Evolutionary conservation across 1,140 invertebrate genomes (phyloP).

Genomic region (Oryctes rhinoceros): DNA sequence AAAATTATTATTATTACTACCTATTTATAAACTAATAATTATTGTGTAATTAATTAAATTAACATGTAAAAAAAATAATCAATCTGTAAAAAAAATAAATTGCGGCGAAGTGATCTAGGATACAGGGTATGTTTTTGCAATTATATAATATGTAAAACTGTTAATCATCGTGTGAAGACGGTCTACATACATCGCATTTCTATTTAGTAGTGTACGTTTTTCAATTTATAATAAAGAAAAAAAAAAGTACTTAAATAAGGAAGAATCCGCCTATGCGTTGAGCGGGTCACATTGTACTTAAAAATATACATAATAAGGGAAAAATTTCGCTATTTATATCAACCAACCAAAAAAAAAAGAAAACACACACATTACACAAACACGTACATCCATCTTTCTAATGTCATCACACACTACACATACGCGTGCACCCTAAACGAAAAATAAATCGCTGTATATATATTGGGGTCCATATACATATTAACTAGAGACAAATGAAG

Average conservation of each 20-base stretch:
- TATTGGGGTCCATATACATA: conserved; percentile 52
- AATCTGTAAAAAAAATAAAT: conserved; percentile 51
- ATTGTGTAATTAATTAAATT: conserved; percentile 19
- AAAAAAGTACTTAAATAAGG: conserved; percentile 37
- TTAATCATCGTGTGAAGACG: conserved; percentile 64
- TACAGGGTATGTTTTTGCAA: conserved; percentile 77
- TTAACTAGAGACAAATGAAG: conserved; percentile 17
- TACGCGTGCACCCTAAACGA: conserved; percentile 46
- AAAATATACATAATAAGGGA: conserved; percentile 1
- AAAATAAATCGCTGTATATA: conserved; percentile 52
- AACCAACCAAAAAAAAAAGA: conserved; percentile 26
- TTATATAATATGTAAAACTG: conserved; percentile 70
- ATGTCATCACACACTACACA: conserved; percentile 28
- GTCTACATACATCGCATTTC: conserved; percentile 51
- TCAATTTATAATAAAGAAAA: conserved; percentile 44
- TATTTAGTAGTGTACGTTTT: conserved; percentile 49
- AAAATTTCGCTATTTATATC: conserved; percentile 33
- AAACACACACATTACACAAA: background rate
- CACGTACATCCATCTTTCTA: conserved; percentile 14
- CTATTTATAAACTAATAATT: background rate
- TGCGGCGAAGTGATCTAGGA: conserved; percentile 74
- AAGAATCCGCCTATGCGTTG: conserved; percentile 27
- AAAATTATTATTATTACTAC: background rate
- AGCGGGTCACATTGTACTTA: conserved; percentile 22
- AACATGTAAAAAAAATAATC: conserved; percentile 36